These are phyloP conservation scores for Notocelia uddmanniana DNA, from an alignment of 2,888 invertebrate genomes.

Conservation along the genomic window DNA sequence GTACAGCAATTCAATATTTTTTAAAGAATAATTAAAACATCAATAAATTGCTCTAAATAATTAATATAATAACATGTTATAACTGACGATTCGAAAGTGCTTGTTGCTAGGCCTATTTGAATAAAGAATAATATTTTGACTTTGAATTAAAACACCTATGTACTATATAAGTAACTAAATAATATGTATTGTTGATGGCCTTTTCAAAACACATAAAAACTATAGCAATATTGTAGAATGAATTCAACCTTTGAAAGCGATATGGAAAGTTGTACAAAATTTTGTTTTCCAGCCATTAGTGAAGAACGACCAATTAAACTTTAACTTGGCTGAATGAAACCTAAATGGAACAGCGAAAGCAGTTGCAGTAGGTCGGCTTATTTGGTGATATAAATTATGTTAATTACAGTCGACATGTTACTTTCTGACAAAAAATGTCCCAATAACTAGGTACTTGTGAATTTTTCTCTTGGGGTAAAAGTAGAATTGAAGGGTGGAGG, in stretches of 20 bases:
- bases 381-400: not conserved
- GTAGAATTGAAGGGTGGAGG: not conserved
- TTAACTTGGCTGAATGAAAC: constrained; percentile 44
- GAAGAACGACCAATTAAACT: constrained; percentile 46
- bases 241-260: constrained; percentile 30
- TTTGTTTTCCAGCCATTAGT: constrained; percentile 44
- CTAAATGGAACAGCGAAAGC: constrained; percentile 21
- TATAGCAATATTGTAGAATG: constrained; percentile 2
- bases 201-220: not conserved
- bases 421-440: not conserved
- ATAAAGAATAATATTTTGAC: too few relatives aligned
- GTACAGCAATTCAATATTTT: too few relatives aligned
- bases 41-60: too few relatives aligned
- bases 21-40: too few relatives aligned
- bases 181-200: not conserved
- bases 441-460: not conserved
- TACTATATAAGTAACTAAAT: too few relatives aligned
- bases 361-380: constrained; percentile 21
- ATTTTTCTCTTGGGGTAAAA: not conserved
- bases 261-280: constrained; percentile 41
- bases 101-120: too few relatives aligned
- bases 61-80: too few relatives aligned
- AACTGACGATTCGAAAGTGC: too few relatives aligned
- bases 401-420: too few relatives aligned
- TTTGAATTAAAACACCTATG: too few relatives aligned